Conservation (phyloP, 2,888 invertebrate species). For the Rotaria magnacalcarata region DNA sequence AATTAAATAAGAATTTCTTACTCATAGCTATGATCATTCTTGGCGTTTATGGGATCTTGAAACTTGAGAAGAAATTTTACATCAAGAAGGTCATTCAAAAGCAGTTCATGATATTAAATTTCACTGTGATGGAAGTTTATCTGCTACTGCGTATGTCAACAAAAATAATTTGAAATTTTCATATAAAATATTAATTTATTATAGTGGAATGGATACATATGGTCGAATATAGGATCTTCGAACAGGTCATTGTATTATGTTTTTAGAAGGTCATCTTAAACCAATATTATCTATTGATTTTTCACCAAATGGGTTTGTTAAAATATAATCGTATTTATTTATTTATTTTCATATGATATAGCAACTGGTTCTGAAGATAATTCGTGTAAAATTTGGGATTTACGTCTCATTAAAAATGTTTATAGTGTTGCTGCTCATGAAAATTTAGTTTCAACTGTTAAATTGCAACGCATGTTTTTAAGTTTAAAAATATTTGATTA, state of each 20-base stretch:
- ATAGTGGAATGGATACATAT: slow-evolving; percentile 85
- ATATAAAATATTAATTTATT: too few species aligned
- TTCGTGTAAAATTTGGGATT: slow-evolving; percentile 86
- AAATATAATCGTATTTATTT: slow-evolving; percentile 58
- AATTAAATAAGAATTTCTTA: slow-evolving; percentile 9
- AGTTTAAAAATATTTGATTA: not conserved
- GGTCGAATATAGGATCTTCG: slow-evolving; percentile 95
- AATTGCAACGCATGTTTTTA: slow-evolving; percentile 68
- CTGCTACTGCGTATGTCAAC: slow-evolving; percentile 73
- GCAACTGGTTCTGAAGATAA: slow-evolving; percentile 91
- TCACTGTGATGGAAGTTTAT: slow-evolving; percentile 84
- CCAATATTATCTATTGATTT: slow-evolving; percentile 81
- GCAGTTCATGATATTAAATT: slow-evolving; percentile 82
- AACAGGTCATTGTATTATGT: slow-evolving; percentile 95
- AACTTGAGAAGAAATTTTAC: slow-evolving; percentile 82
- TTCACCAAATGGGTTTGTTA: slow-evolving; percentile 71
- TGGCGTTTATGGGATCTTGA: slow-evolving; percentile 97
- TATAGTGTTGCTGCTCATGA: slow-evolving; percentile 95
- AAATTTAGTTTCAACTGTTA: slow-evolving; percentile 78
- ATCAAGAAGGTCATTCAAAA: slow-evolving; percentile 95
- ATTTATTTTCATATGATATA: too few species aligned
- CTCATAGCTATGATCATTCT: slow-evolving; percentile 73
- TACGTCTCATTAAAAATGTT: slow-evolving; percentile 75
- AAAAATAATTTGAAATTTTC: too few species aligned
- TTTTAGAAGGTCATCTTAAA: slow-evolving; percentile 91